These are phyloP conservation scores for Gobiocypris rarus DNA, from an alignment of 2,113 vertebrate species.

Conservation along the genomic window DNA sequence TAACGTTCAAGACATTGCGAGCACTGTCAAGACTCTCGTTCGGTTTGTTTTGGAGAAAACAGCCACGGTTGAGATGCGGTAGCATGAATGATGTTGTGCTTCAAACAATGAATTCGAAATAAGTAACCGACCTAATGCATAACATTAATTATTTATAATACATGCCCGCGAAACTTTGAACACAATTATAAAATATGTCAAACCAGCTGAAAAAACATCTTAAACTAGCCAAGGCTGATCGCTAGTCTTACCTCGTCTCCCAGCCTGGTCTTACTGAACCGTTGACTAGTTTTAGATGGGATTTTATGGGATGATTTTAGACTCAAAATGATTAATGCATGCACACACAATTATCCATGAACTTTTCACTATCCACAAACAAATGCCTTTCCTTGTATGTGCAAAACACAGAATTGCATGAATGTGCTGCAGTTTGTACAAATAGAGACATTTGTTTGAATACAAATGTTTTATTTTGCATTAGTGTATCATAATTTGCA, in stretches of 20 bases:
- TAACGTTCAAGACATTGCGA: neutral
- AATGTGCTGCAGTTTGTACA: too few species aligned
- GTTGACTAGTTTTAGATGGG: neutral
- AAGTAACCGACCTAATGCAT: neutral
- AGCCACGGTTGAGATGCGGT: neutral
- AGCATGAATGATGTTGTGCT: neutral
- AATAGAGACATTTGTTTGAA: too few species aligned
- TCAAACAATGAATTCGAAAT: conserved; percentile 1
- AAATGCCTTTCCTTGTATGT: too few species aligned
- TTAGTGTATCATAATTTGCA: too few species aligned
- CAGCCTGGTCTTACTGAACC: neutral
- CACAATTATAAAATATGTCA: neutral
- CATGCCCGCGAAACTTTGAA: neutral
- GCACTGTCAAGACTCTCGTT: neutral
- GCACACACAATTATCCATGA: too few species aligned
- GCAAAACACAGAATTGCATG: too few species aligned
- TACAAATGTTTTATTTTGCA: too few species aligned
- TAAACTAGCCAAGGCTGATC: neutral
- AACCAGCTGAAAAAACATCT: neutral
- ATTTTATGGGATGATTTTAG: too few species aligned
- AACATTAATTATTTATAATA: neutral
- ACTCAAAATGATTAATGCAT: too few species aligned
- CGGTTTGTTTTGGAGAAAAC: neutral
- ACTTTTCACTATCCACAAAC: too few species aligned
- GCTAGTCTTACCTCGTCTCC: neutral